A percentile compares a stretch with the other conserved stretches of the same genome.
These are phyloP conservation scores for Columba livia DNA, from an alignment of 2,113 vertebrate genomes.

Conservation along the genomic window DNA sequence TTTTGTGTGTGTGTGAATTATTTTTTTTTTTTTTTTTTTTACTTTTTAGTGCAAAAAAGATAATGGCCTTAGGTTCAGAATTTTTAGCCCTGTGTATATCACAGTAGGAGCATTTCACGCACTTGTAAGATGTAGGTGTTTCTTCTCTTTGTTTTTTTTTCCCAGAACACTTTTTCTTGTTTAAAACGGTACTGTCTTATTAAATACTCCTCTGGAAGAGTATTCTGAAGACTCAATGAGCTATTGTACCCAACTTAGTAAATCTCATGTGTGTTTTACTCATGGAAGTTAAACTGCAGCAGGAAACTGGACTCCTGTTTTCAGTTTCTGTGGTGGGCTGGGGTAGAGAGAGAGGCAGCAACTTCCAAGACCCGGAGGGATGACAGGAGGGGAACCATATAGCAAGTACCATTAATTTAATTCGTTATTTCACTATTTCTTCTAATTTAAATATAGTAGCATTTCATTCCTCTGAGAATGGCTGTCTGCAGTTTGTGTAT, in stretches of 20 bases:
- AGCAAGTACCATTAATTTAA: background rate
- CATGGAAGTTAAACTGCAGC: slow-evolving; percentile 3
- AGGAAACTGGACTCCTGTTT: slow-evolving; percentile 29
- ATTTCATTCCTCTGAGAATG: background rate
- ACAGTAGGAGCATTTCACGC: slow-evolving; percentile 32
- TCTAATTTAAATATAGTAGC: background rate
- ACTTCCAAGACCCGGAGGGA: background rate
- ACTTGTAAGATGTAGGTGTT: slow-evolving; percentile 59
- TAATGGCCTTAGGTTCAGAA: slow-evolving; percentile 62
- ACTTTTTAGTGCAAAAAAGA: slow-evolving; percentile 52
- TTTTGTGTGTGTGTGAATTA: background rate
- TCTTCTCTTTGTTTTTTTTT: slow-evolving; percentile 60
- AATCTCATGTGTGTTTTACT: slow-evolving; percentile 18
- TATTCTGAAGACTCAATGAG: slow-evolving; percentile 68
- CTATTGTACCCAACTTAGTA: slow-evolving; percentile 68
- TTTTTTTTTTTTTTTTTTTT: slow-evolving; percentile 55
- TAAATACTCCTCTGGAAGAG: slow-evolving; percentile 62
- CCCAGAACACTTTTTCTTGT: slow-evolving; percentile 47
- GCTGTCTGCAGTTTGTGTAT: background rate
- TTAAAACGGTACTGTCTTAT: slow-evolving; percentile 62
- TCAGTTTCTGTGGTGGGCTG: background rate
- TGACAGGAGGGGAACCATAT: background rate
- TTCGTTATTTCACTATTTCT: background rate
- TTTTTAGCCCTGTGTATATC: slow-evolving; percentile 63
- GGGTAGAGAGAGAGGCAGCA: background rate